These are phyloP conservation scores for Ischnura elegans DNA, from an alignment of 2,888 invertebrate genomes.

Conservation along the genomic window DNA sequence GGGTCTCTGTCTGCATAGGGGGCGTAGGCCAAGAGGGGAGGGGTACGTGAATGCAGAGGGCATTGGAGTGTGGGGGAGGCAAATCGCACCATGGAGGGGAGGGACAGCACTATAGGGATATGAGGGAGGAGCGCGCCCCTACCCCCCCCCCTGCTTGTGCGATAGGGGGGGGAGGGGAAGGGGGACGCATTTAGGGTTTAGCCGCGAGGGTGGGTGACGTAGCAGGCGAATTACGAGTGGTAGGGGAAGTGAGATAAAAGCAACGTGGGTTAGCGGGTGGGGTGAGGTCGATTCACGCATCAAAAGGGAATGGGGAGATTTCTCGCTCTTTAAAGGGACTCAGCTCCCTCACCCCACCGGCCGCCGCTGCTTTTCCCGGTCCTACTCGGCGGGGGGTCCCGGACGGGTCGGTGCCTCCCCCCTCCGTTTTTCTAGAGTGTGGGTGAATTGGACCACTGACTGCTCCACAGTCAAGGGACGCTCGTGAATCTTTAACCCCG, in stretches of 20 bases:
- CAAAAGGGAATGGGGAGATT: not conserved
- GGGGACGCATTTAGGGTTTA: not conserved
- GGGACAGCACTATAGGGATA: no score
- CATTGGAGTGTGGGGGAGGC: not conserved
- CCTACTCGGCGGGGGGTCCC: not conserved
- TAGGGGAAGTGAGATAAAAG: not conserved
- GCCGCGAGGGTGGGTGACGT: not conserved
- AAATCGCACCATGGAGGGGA: not conserved
- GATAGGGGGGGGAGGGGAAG: not conserved
- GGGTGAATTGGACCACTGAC: not conserved
- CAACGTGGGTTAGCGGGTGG: not conserved
- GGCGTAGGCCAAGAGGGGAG: not conserved
- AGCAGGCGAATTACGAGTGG: slow-evolving; percentile 12
- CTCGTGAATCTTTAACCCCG: not conserved
- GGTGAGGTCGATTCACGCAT: not conserved
- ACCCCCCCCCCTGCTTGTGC: not conserved
- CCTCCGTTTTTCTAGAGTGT: no score
- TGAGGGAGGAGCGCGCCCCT: not conserved
- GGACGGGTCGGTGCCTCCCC: not conserved
- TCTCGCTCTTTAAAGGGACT: not conserved
- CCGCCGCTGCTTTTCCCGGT: no score
- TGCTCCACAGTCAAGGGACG: not conserved
- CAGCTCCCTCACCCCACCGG: no score
- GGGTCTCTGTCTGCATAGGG: not conserved
- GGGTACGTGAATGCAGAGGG: not conserved